Conservation (phyloP, 2,797 vertebrate species). For the Notoglanidium macrostoma region DNA sequence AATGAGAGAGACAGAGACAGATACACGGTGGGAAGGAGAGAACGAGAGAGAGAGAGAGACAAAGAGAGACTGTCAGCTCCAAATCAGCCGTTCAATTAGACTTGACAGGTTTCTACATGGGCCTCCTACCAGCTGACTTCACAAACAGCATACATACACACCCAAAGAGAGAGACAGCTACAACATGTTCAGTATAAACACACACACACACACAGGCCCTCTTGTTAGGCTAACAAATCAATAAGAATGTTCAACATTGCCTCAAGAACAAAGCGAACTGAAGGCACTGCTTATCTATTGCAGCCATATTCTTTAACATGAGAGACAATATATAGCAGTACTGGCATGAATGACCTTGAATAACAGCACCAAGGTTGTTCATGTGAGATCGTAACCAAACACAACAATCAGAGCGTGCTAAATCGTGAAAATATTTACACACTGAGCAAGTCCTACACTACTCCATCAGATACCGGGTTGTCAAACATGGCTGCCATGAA, state of each 20-base stretch:
- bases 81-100: constrained; percentile 28
- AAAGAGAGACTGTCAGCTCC: neutral
- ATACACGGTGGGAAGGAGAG: too few species aligned
- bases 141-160: constrained; percentile 16
- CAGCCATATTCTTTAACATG: too few species aligned
- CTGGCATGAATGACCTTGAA: neutral
- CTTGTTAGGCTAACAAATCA: constrained; percentile 25
- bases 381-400: neutral
- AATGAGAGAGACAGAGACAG: neutral
- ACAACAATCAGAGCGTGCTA: neutral
- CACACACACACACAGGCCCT: neutral
- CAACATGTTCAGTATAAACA: constrained; percentile 6
- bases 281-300: too few species aligned
- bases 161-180: constrained; percentile 5
- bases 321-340: neutral
- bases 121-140: constrained; percentile 11
- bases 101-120: constrained; percentile 21
- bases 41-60: neutral
- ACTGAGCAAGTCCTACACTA: neutral
- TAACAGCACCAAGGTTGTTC: neutral
- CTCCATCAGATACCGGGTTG: neutral
- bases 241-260: constrained; percentile 25
- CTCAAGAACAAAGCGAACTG: neutral
- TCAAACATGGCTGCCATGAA: neutral
- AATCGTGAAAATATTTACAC: neutral